These are phyloP conservation scores for Akabosia matsudoensis DNA, from an alignment of 1,140 invertebrate species.

Conservation along the genomic window DNA sequence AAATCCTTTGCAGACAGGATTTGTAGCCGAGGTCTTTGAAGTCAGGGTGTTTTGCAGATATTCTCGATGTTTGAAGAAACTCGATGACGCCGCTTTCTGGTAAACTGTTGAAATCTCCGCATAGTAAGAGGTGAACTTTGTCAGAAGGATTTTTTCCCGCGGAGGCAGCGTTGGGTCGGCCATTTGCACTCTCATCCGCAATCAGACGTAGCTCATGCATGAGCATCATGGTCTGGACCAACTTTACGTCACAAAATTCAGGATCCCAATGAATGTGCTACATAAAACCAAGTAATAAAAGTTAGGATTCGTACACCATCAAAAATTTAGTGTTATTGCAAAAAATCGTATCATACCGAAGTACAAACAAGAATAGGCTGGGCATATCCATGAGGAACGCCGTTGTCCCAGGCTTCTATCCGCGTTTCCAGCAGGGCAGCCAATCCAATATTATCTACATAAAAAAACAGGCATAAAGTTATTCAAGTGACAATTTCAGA, in stretches of 20 bases:
- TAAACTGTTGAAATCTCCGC: conserved; percentile 97
- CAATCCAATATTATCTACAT: conserved; percentile 91
- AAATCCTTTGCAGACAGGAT: conserved; percentile 80
- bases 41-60: conserved; percentile 53
- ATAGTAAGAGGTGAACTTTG: conserved; percentile 88
- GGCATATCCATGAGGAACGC: conserved; percentile 72
- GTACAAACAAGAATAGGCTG: conserved; percentile 93
- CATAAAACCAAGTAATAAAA: background rate
- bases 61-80: conserved; percentile 43
- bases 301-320: background rate
- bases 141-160: conserved; percentile 63
- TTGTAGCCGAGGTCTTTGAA: conserved; percentile 96
- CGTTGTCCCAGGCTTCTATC: conserved; percentile 87
- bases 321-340: background rate
- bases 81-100: conserved; percentile 70
- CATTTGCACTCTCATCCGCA: conserved; percentile 66
- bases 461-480: background rate
- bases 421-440: conserved; percentile 91
- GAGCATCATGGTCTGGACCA: conserved; percentile 99
- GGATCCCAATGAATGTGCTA: conserved; percentile 99
- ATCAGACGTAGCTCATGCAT: conserved; percentile 85
- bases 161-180: conserved; percentile 58
- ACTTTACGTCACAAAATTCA: conserved; percentile 99
- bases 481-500: background rate
- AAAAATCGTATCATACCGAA: conserved; percentile 54